These are phyloP conservation scores for Glossophaga mutica DNA, from an alignment of 2,797 vertebrate genomes.

Conservation along the genomic window DNA sequence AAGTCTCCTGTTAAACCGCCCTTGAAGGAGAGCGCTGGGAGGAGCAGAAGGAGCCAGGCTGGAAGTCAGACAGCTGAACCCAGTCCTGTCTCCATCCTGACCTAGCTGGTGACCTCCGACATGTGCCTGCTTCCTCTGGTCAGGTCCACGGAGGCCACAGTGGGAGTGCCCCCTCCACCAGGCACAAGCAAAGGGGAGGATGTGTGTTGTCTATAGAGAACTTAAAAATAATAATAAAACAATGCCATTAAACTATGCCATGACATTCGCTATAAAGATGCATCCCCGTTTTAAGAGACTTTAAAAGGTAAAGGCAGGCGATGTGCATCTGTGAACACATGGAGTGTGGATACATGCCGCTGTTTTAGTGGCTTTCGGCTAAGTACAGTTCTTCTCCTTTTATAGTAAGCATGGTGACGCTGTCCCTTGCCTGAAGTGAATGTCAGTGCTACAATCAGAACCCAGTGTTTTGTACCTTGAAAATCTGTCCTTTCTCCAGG, in stretches of 20 bases:
- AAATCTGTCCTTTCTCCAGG: neutral
- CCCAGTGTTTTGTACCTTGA: too few species aligned
- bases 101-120: neutral
- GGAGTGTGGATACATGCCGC: neutral
- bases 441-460: neutral
- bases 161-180: rapidly evolving
- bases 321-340: neutral
- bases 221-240: neutral
- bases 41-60: neutral
- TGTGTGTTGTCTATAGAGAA: neutral
- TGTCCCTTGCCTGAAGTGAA: neutral
- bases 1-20: neutral
- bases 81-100: neutral
- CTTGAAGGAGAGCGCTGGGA: neutral
- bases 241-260: neutral
- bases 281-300: neutral
- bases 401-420: neutral
- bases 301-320: neutral
- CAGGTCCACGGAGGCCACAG: neutral
- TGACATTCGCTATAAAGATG: neutral
- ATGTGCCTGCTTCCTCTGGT: neutral
- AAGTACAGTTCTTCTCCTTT: neutral
- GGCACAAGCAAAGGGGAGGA: neutral
- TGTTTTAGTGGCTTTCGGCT: neutral
- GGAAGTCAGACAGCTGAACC: neutral